Base-by-base conservation (phyloP, 2,113 vertebrate genomes). In the Perognathus longimembris region DNA sequence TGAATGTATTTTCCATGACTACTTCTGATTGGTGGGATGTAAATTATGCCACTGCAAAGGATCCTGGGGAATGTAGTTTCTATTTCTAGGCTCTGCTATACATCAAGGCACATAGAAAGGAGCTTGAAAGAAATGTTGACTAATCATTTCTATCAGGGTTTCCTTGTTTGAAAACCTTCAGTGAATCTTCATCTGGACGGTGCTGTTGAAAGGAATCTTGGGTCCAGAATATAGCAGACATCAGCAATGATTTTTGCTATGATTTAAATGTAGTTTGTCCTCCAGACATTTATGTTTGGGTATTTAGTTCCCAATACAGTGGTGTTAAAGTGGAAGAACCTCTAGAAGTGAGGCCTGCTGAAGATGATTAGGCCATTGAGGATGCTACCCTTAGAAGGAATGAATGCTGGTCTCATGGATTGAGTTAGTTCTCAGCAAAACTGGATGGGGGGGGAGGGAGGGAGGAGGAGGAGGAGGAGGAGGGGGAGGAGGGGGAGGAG, bases 61-160 rank as follows among this genome's bases (percentile, higher is more conserved):
- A 91, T 28, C 88, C 79, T 96, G 90, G 82, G 69, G 94, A 90
- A 83, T 90, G 86, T 76, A 94, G 91, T 86, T 89, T 92, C 21
- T 11, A 22, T 93, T 84, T 92, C 63, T 59, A 64, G 75, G 61
- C n/a, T 15, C 34, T 69, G 20, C 63, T 81, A 36, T n/a, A 59
- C 36, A 80, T 64, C 89, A 89, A 85, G 75, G 38, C 63, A 66
- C 22, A 70, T 32, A 76, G 69, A 84, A 84, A 91, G 70, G 36
- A 92, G 78, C 34, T n/a, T 57, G 69, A 75, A 64, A 88, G n/a
- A 89, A 74, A 75, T 78, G 18, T 42, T 30, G 42, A 92, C 77
- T 34, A 71, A 40, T 54, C 32, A 74, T 50, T 88, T 92, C 66
- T 77, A 64, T 34, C 32, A 34, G 0, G 32, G 28, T 77, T 59